Conservation (phyloP, 2,113 vertebrate genomes). For the Plectropomus leopardus region DNA sequence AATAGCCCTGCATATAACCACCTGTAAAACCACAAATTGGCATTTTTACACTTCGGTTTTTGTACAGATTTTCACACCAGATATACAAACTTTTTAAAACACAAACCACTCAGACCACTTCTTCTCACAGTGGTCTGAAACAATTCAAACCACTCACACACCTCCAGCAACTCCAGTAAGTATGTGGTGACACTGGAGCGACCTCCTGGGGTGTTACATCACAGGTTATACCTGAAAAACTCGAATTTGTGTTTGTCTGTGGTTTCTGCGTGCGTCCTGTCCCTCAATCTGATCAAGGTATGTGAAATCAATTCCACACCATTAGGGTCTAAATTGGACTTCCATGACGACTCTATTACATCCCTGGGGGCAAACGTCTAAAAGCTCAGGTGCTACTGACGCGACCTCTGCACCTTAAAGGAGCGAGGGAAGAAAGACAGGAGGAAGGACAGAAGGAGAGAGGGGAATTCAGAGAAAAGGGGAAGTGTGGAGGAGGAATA, state of each 20-base stretch:
- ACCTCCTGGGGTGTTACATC: not conserved
- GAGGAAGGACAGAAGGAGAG: not conserved
- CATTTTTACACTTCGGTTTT: not conserved
- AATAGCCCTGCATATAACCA: too few species aligned
- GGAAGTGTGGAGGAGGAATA: slow-evolving; percentile 12
- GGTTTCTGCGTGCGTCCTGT: not conserved
- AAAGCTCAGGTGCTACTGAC: slow-evolving; percentile 37
- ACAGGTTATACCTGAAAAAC: not conserved
- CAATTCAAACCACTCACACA: not conserved
- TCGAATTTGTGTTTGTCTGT: not conserved
- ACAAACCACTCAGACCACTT: not conserved
- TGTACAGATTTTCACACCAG: not conserved
- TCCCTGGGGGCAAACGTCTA: slow-evolving; percentile 23
- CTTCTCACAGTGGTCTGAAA: slow-evolving; percentile 9
- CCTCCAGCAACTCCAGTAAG: not conserved
- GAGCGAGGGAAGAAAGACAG: not conserved
- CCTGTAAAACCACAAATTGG: too few species aligned
- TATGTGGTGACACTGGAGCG: not conserved
- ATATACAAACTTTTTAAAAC: not conserved
- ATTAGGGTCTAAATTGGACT: slow-evolving; percentile 30
- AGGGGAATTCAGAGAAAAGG: not conserved
- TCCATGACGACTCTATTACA: slow-evolving; percentile 20
- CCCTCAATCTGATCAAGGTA: slow-evolving; percentile 4
- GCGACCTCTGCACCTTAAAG: slow-evolving; percentile 12
- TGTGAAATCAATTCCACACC: slow-evolving; percentile 35